A percentile compares a stretch with the other conserved stretches of the same genome.
phyloP scores from a whole-genome alignment of 1,140 invertebrate species.

The Caenorhabditis latens region DNA sequence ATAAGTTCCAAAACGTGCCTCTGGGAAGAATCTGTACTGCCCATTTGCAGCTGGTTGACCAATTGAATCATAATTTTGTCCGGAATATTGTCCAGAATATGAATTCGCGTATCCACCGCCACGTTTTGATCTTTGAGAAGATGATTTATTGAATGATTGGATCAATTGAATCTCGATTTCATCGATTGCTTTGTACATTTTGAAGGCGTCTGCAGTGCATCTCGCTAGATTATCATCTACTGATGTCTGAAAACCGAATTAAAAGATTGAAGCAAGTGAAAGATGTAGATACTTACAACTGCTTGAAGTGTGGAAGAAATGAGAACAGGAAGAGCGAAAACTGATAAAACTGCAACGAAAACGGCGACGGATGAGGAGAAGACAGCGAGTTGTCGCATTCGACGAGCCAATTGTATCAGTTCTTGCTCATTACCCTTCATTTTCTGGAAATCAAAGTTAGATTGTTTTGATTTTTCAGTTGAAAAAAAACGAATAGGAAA shows the following conservation, averaged over 20 bases:
- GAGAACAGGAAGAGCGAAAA: constrained; percentile 43
- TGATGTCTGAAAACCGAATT: not conserved
- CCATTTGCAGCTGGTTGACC: constrained; percentile 19
- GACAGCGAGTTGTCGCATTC: constrained; percentile 30
- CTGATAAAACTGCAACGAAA: constrained; percentile 20
- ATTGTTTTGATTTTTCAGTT: not conserved
- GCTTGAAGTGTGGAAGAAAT: constrained; percentile 28
- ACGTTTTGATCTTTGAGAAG: constrained; percentile 36
- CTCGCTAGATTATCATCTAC: constrained; percentile 16
- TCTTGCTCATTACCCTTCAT: constrained; percentile 50
- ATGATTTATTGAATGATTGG: constrained; percentile 5
- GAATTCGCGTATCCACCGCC: constrained; percentile 19
- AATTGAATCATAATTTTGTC: constrained; percentile 36
- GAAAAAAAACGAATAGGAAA: not conserved
- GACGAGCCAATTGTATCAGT: not conserved
- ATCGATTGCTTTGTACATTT: constrained; percentile 44
- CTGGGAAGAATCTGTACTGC: constrained; percentile 34
- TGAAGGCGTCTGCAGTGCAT: constrained; percentile 43
- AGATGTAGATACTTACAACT: not conserved
- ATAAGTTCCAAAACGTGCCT: not conserved
- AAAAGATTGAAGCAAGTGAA: not conserved
- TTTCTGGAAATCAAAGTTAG: not conserved
- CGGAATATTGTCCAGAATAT: constrained; percentile 37
- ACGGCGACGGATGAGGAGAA: constrained; percentile 26
- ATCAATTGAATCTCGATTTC: constrained; percentile 50